Conservation (phyloP, 1,140 invertebrate species). For the Eurosta solidaginis region DNA sequence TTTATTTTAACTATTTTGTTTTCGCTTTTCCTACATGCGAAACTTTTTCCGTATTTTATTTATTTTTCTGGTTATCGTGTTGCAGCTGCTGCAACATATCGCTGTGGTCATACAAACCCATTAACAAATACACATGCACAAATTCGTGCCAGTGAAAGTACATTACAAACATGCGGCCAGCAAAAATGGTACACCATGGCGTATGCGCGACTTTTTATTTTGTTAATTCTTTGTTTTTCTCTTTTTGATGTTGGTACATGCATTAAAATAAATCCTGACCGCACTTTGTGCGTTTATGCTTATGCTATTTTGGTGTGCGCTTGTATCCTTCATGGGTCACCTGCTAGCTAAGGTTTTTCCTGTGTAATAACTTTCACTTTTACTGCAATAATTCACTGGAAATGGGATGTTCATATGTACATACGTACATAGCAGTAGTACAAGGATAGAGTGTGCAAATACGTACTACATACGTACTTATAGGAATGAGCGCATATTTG, state of each 20-base stretch:
- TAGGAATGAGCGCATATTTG: too few species aligned
- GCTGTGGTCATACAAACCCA: background rate
- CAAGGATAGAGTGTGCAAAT: too few species aligned
- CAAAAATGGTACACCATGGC: background rate
- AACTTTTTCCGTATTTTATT: too few species aligned
- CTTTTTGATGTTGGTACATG: background rate
- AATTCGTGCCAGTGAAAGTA: background rate
- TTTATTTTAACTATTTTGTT: background rate
- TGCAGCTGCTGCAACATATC: background rate
- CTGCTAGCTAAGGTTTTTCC: background rate
- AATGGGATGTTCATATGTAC: background rate
- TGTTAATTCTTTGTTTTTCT: background rate
- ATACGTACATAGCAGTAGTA: background rate
- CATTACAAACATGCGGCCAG: background rate
- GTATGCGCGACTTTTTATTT: background rate
- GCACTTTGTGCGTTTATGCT: background rate
- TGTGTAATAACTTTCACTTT: slow-evolving; percentile 14
- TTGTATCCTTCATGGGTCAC: slow-evolving; percentile 6
- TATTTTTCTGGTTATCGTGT: background rate
- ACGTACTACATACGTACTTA: too few species aligned
- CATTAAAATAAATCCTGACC: too few species aligned
- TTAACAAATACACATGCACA: background rate
- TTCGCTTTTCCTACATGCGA: too few species aligned
- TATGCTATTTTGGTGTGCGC: background rate
- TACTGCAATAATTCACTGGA: background rate